Evolutionary conservation across 2,888 invertebrate genomes (phyloP), one percentile per base, ranked within the genome.

Genomic region (Rugalucina vietnamica): DNA sequence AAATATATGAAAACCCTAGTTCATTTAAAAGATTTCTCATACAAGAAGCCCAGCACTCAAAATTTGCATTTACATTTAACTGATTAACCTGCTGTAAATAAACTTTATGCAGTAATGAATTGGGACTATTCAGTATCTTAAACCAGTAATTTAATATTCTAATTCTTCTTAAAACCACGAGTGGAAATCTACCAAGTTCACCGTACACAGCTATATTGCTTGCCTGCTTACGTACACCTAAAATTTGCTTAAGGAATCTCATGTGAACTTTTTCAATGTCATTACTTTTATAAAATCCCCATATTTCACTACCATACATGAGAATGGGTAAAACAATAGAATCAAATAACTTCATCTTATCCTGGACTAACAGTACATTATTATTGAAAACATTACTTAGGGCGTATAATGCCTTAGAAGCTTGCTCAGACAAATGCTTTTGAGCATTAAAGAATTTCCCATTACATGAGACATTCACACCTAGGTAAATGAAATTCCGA

Each of bases 231-330:
- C 21, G n/a, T 24, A 43, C 49, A 1, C 24, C 27, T 8, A 72
- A n/a, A 4, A 43, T 24, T 32, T 72, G 29, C n/a, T 72, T 72
- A 1, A 24, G 43, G 18, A 72, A 72, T 43, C 29, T 72, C 8
- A 72, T 43, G 12, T 72, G 72, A 24, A 72, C 14, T 37, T 24
- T 43, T 10, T 72, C 72, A 43, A 72, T 27, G 43, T 43, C 24
- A 12, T 2, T 2, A 1, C 4, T 24, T 3, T 14, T 10, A n/a
- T 43, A 3, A 24, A 72, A 29, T 5, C 39, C 49, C 29, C 29
- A 72, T 43, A 72, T n/a, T 27, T 72, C 72, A 14, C 24, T 27
- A 72, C 72, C 39, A 32, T 72, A 72, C 3, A 43, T 24, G n/a
- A 72, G 29, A 8, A 72, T 72, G 3, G 72, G 72, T 32, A 43